Evolutionary conservation across 2,888 invertebrate species (phyloP), one percentile per base, ranked within the genome.

Genomic region (Drymonia ruficornis): DNA sequence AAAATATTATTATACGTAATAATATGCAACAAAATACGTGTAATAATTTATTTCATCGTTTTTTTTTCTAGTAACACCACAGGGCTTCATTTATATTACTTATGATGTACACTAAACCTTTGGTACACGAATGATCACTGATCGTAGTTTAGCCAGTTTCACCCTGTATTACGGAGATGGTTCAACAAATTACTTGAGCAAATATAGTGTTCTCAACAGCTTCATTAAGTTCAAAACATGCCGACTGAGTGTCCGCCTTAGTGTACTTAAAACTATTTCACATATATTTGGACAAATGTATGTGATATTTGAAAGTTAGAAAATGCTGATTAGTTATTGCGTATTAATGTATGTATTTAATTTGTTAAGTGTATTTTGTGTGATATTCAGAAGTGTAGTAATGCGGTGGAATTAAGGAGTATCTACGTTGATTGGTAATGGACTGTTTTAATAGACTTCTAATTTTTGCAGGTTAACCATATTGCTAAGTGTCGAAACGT

Each of bases 401-500:
- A 11, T 8, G 11, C 12, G 31, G 31, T 31, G 11, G 31, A 31
- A 11, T 23, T 23, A 23, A 23, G 23, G 7, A 23, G 23, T 23
- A 7, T 23, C 3, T 0, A 23, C 7, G 7, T 2, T 23, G 4
- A 23, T 23, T 23, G 4, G 11, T 31, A 11, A 31, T 2, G 9
- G 31, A 31, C 31, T 11, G 8, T 2, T 36, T 36, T 36, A 36
- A 36, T 13, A 2, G 9, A 5, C 13, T 13, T 13, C n/a, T 36
- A 36, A 2, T 0, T 36, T 16, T 40, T 16, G 3, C 40, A 40
- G 40, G 9, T 16, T 16, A 16, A 40, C 40, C 16, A 16, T 75
- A 31, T 55, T 74, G 40, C 55, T 74, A 45, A 61, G 65, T 56
- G 61, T 74, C 47, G 78, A 70, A 54, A 63, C 59, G 15, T 63